Conservation (phyloP, 2,797 vertebrate genomes). For the Girardinus metallicus region DNA sequence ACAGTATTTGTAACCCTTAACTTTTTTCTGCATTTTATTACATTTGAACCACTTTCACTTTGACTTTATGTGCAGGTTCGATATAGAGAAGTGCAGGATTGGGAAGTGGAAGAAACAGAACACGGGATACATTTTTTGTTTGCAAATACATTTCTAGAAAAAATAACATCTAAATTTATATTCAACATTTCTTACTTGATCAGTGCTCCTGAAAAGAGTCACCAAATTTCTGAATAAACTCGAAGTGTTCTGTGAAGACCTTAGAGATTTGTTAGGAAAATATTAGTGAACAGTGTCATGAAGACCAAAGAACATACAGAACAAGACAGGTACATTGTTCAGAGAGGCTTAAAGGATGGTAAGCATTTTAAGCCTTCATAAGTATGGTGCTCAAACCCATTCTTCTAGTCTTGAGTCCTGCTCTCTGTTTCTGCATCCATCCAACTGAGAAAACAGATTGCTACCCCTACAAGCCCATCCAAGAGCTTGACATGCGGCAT, state of each 20-base stretch:
- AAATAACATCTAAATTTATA: not conserved
- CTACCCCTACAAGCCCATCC: constrained; percentile 6
- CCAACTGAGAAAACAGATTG: constrained; percentile 12
- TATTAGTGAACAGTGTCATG: not conserved
- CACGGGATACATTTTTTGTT: not conserved
- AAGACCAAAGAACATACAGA: not conserved
- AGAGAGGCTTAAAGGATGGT: too few species aligned
- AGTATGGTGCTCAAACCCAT: not conserved
- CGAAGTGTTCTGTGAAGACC: not conserved
- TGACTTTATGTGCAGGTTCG: not conserved
- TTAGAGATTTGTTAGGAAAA: not conserved
- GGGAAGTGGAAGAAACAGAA: not conserved
- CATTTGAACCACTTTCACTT: not conserved
- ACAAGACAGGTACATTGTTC: not conserved
- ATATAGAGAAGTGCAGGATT: not conserved
- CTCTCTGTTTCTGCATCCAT: constrained; percentile 3
- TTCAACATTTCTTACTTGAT: not conserved
- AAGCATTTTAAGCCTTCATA: not conserved
- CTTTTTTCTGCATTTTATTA: not conserved
- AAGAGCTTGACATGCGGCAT: not conserved
- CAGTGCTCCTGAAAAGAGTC: not conserved
- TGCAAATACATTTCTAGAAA: not conserved
- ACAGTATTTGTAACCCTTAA: not conserved
- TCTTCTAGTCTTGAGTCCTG: constrained; percentile 1
- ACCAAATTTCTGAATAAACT: not conserved